phyloP scores from a whole-genome alignment of 2,113 vertebrate species.

The Tupaia tana region DNA sequence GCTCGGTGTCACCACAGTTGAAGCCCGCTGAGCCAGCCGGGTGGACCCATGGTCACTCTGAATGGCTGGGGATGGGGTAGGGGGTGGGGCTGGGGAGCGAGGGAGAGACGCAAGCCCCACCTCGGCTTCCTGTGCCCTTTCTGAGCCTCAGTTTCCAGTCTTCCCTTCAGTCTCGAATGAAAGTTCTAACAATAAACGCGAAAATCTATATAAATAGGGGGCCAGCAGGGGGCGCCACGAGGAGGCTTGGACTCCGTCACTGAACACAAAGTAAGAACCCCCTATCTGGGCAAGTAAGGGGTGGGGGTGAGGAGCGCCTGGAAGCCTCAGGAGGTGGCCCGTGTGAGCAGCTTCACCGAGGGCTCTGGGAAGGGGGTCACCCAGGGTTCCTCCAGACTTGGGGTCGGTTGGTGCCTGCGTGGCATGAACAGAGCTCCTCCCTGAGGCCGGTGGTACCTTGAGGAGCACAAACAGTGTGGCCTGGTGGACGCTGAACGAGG shows the following conservation, averaged over 20 bases:
- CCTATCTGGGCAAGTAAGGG: neutral
- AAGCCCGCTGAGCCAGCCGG: neutral
- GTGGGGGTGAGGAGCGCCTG: neutral
- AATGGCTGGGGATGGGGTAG: no score
- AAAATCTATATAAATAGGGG: neutral
- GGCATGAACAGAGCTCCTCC: neutral
- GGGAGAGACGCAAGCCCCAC: neutral
- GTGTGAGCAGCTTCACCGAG: neutral
- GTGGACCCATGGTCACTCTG: no score
- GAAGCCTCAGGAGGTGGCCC: neutral
- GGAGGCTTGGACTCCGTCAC: neutral
- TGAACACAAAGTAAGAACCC: neutral
- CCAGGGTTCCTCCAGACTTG: neutral
- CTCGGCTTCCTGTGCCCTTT: neutral
- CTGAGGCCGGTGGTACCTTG: neutral
- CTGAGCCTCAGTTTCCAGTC: neutral
- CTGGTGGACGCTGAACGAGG: neutral
- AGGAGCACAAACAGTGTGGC: neutral
- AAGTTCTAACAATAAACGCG: neutral
- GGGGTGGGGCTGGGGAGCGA: neutral
- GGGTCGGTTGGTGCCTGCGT: neutral
- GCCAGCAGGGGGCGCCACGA: neutral
- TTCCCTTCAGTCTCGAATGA: neutral
- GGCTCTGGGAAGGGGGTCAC: neutral
- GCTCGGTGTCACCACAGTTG: neutral